Base-by-base conservation (phyloP, 2,113 vertebrate species). In the Phrynocephalus versicolor region DNA sequence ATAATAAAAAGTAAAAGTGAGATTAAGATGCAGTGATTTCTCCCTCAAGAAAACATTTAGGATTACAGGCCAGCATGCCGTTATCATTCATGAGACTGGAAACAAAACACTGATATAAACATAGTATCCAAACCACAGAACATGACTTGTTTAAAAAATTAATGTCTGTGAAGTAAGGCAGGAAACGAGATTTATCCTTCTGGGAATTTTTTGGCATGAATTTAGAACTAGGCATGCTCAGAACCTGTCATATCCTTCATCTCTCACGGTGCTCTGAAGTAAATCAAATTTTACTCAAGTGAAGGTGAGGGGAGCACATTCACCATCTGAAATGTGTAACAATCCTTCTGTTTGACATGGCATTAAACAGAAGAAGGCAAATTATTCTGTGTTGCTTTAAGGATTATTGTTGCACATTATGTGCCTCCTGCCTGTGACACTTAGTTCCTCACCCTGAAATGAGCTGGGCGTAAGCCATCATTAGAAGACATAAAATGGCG, bases 131-230 rank as follows among this genome's bases (percentile, higher is more conserved):
- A 96, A 95, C 96, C 96, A 95, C 96, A 96, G 94, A 96, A 95
- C 95, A 97, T 93, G 96, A 95, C 96, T 97, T 96, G 95, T 97
- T 96, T 96, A 96, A 96, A 95, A 94, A 96, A 95, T 93, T 96
- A 96, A 96, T 94, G 95, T 95, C 95, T 95, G 93, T 97, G 97
- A 97, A 97, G 94, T 95, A 97, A 97, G 96, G 92, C 97, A 98
- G 97, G 97, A 97, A 97, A 96, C 96, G 86, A 94, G 92, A 96
- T 97, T 97, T 96, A 97, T 97, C 96, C 97, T 98, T 97, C 94
- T 96, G 96, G 96, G 97, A 96, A 96, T 95, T 94, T 95, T 95
- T 94, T 97, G 97, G 95, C 96, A 94, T 96, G 96, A 96, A 93
- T 92, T 92, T 95, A 90, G 85, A 96, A 95, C 97, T 96, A 96